Evolutionary conservation across 2,888 invertebrate species (phyloP).

Genomic region (Latrodectus elegans): DNA sequence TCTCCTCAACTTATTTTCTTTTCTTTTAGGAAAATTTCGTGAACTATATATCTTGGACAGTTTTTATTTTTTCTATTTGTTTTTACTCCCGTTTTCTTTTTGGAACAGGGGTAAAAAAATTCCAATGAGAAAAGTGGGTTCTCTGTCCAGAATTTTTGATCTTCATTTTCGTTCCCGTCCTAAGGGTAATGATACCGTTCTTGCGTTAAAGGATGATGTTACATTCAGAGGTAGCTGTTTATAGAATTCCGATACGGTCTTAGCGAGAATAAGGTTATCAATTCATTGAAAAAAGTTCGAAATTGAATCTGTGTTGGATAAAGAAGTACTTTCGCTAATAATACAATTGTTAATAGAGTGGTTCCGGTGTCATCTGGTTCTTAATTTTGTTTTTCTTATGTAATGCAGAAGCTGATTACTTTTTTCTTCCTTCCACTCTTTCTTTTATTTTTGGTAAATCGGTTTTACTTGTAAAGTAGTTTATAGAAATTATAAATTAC

Average conservation of each 20-base stretch:
- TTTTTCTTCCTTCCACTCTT: too few species aligned
- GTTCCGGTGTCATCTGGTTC: too few species aligned
- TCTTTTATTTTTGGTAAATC: too few species aligned
- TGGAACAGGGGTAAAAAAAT: background rate
- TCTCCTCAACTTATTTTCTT: conserved; percentile 10
- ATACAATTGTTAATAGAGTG: too few species aligned
- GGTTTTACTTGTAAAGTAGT: too few species aligned
- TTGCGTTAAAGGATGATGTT: background rate
- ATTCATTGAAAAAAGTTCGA: background rate
- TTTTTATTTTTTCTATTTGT: background rate
- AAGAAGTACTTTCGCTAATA: too few species aligned
- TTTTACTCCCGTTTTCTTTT: background rate
- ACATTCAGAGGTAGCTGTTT: background rate
- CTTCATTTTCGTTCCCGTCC: background rate
- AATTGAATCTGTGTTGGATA: background rate
- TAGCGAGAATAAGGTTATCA: background rate
- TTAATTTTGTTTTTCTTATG: too few species aligned
- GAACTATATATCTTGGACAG: background rate
- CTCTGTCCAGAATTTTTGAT: background rate
- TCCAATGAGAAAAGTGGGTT: conserved; percentile 3
- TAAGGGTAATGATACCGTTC: background rate
- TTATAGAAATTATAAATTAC: too few species aligned
- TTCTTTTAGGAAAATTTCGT: conserved; percentile 12
- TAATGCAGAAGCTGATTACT: too few species aligned
- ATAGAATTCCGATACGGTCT: conserved; percentile 2